phyloP scores from a whole-genome alignment of 2,113 vertebrate genomes.

The Bos taurus region DNA sequence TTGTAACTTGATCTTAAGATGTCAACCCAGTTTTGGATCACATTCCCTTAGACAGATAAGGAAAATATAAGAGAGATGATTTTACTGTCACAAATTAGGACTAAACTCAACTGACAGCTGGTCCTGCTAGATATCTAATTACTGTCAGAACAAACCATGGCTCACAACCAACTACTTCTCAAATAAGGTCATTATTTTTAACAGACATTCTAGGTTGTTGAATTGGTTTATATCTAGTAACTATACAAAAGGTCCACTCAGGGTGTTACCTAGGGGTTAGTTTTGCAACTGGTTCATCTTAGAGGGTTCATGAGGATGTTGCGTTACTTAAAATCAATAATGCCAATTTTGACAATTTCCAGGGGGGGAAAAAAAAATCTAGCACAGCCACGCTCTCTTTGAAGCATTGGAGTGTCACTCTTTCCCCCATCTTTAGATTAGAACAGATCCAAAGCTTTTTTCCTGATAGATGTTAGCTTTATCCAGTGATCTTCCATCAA shows the following conservation, averaged over 20 bases:
- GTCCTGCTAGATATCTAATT: conserved; percentile 13
- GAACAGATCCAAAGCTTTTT: neutral
- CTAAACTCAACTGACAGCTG: conserved; percentile 29
- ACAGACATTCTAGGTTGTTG: conserved; percentile 17
- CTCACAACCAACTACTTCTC: conserved; percentile 5
- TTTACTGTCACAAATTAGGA: neutral
- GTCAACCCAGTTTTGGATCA: neutral
- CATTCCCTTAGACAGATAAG: neutral
- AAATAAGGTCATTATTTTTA: conserved; percentile 33
- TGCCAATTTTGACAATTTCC: neutral
- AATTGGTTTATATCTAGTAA: conserved; percentile 29
- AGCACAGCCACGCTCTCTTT: neutral
- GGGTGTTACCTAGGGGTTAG: neutral
- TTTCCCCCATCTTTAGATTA: neutral
- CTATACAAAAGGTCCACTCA: neutral
- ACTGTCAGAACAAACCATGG: neutral
- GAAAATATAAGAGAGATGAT: neutral
- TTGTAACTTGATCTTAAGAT: neutral
- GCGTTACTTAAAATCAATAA: neutral
- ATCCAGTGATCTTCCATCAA: neutral
- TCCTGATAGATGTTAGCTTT: neutral
- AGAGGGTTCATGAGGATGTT: neutral
- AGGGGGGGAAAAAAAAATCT: neutral
- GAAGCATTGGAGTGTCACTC: neutral
- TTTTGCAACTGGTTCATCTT: conserved; percentile 1